Base-by-base conservation (phyloP, 2,888 invertebrate species). In the Synergus itoensis region DNA sequence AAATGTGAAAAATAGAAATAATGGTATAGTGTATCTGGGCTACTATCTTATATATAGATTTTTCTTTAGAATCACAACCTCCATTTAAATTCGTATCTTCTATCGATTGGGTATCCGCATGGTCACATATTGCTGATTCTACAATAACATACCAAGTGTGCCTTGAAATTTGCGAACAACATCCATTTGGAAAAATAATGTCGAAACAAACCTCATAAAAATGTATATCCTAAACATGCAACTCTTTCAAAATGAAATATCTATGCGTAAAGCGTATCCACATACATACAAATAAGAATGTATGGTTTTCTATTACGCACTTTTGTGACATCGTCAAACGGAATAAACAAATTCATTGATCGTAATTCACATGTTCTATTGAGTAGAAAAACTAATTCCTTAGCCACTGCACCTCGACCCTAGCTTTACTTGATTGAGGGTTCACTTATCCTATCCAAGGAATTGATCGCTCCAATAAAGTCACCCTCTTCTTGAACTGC, bases 101-200 rank as follows among this genome's bases (percentile, higher is more conserved):
- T 48, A 69, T 69, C 69, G 69, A 69, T 48, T 48, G 69, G 16
- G 18, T n/a, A 43, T 65, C 43, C n/a, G 45, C 36, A 69, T 53
- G 69, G 69, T 53, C 73, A 73, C 73, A 48, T 73, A 73, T 73
- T 73, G 73, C 73, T 73, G 73, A 73, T 36, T 73, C 18, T 53
- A 73, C 73, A 73, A 73, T 53, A 73, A 53, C 40, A 48, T 36
- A 48, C 73, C 73, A 73, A 73, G 53, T 73, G 73, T 36, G 53
- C 48, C 73, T 53, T 73, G 53, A 73, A 73, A 73, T 73, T 53
- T 73, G 48, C 36, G n/a, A 73, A 73, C 73, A 53, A 16, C 36
- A 48, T 53, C 73, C 73, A 48, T 53, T 73, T 11, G 18, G 43
- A 4, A 53, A 28, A 45, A 28, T 69, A 53, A 16, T 69, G 48